phyloP scores from a whole-genome alignment of 2,113 vertebrate species.

The Seriola aureovittata region DNA sequence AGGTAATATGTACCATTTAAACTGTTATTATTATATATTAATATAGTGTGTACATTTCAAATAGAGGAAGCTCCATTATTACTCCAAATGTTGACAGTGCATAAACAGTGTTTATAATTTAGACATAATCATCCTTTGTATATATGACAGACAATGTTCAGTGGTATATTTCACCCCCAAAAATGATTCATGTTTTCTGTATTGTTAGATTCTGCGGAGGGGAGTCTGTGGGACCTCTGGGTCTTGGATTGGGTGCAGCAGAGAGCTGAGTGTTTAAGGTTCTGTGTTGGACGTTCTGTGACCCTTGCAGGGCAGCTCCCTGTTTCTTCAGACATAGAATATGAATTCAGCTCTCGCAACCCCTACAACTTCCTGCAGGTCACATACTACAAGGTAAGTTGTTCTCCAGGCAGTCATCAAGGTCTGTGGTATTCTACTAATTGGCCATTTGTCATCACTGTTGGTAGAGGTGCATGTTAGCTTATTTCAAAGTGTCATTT shows the following conservation, averaged over 20 bases:
- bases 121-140: neutral
- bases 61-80: neutral
- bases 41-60: neutral
- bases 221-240: slow-evolving; percentile 84
- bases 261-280: slow-evolving; percentile 90
- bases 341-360: slow-evolving; percentile 89
- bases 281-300: slow-evolving; percentile 84
- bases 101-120: neutral
- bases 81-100: neutral
- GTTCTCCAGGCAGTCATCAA: neutral
- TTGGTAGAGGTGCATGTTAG: neutral
- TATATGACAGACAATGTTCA: neutral
- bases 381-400: slow-evolving; percentile 91
- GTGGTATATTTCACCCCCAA: neutral
- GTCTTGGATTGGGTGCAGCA: slow-evolving; percentile 85
- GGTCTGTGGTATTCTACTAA: neutral
- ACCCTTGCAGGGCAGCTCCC: slow-evolving; percentile 84
- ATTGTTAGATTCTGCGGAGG: slow-evolving; percentile 53
- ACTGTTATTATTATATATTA: neutral
- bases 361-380: slow-evolving; percentile 97
- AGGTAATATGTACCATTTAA: neutral
- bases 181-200: neutral
- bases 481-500: neutral
- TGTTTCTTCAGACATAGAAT: slow-evolving; percentile 86
- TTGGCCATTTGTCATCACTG: neutral